Base-by-base conservation (phyloP, 2,888 invertebrate species). In the Orchesellides sinensis region DNA sequence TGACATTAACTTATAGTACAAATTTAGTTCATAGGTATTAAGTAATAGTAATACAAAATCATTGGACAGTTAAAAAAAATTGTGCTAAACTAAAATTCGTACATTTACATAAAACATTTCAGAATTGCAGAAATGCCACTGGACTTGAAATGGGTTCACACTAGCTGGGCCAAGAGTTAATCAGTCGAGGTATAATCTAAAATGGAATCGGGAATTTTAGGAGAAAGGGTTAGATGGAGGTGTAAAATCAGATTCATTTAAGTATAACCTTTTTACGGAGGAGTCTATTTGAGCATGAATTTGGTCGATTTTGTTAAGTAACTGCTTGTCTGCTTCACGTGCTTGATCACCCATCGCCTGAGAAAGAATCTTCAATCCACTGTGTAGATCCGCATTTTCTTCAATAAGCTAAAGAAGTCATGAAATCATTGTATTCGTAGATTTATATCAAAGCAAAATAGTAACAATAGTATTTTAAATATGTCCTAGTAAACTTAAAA, bases 371-470 rank as follows among this genome's bases (percentile, higher is more conserved):
- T 47, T 56, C 3, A 78, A 19, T 12, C 78, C 78, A 35, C 29
- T 65, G n/a, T 70, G 72, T 17, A 83, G n/a, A 47, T 79, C 78
- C n/a, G 54, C 35, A 45, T 83, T 78, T 52, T 83, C 61, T 17
- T 63, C 68, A 19, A 78, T 35, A 14, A 83, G 23, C 78, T 83
- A 49, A 49, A 40, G 25, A n/a, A 12, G n/a, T n/a, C n/a, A n/a
- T n/a, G n/a, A n/a, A n/a, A 63, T 6, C 40, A 35, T 35, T 35
- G 6, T 35, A 35, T 35, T 35, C 12, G 40, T n/a, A n/a, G n/a
- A n/a, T n/a, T n/a, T n/a, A n/a, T n/a, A n/a, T n/a, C n/a, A n/a
- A n/a, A n/a, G n/a, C n/a, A n/a, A n/a, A n/a, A n/a, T n/a, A n/a
- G n/a, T n/a, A n/a, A n/a, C n/a, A n/a, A n/a, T n/a, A n/a, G n/a